Evolutionary conservation across 2,888 invertebrate species (phyloP), one percentile per base, ranked within the genome.

Genomic region (Stomorhina lunata): DNA sequence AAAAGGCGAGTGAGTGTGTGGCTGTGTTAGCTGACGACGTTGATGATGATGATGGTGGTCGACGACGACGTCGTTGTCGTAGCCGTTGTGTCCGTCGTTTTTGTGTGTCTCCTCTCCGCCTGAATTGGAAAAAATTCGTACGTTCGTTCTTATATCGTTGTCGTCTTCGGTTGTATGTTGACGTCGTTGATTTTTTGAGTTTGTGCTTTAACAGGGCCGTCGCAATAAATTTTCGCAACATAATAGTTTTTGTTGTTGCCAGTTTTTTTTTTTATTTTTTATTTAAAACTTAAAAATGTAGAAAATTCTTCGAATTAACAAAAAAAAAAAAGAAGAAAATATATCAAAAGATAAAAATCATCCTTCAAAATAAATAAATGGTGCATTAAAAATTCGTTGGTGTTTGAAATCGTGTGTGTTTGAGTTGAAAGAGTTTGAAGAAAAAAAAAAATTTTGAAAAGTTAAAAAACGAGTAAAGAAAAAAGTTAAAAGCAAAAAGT

Each of bases 1-100:
- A 76, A 4, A 32, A 7, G 17, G 5, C 10, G 15, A 27, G 4
- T 12, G 55, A 27, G 7, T 40, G 57, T 72, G 72, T 72, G 82
- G 76, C 82, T 84, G 80, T 80, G 84, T 78, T 68, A 83, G 79
- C 85, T 84, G 63, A n/a, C n/a, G n/a, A n/a, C n/a, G n/a, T n/a
- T 81, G 71, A 77, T 72, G 15, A 22, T 48, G 48, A 55, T 77
- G 69, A 61, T 77, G 43, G 43, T 69, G 77, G 57, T 76, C 59
- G 69, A 79, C 15, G 43, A 53, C 66, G 72, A 61, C 22, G 77
- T 53, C 40, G 69, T 61, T 63, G 66, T 66, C 65, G 55, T 65
- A 59, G 61, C 29, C 34, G 75, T 40, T 66, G 72, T 29, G 55
- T 20, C 63, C 34, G 27, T 68, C 65, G 80, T 76, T 76, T 63